These are phyloP conservation scores for Microcebus ravelobensis DNA, from an alignment of 2,113 vertebrate species.

Conservation along the genomic window DNA sequence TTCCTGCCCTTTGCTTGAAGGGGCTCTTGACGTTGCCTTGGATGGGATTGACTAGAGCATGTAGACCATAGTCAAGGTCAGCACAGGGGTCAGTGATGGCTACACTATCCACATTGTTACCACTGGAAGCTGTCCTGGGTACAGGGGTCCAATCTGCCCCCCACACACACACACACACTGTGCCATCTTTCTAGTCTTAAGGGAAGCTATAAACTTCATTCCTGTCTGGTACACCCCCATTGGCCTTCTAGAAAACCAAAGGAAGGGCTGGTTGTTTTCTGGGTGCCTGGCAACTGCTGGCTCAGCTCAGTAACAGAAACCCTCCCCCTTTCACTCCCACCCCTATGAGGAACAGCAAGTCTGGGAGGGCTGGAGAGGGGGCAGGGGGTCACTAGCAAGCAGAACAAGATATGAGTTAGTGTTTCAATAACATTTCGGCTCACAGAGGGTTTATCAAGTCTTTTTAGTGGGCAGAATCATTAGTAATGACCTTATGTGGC, in stretches of 20 bases:
- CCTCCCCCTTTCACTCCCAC: not conserved
- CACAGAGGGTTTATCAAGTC: not conserved
- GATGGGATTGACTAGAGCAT: constrained; percentile 93
- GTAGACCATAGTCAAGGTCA: constrained; percentile 92
- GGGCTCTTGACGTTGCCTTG: constrained; percentile 88
- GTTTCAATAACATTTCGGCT: not conserved
- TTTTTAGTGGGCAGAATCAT: not conserved
- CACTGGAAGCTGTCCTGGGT: constrained; percentile 84
- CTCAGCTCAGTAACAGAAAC: not conserved
- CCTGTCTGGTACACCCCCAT: not conserved
- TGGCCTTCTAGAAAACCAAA: not conserved
- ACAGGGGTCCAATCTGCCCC: constrained; percentile 90
- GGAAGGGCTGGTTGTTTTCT: not conserved
- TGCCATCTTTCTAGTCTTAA: not conserved
- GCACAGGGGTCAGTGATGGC: constrained; percentile 93
- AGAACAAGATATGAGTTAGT: not conserved
- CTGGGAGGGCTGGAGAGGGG: not conserved
- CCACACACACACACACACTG: too few species aligned
- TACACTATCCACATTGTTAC: constrained; percentile 87
- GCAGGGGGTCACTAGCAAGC: not conserved
- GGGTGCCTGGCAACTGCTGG: not conserved
- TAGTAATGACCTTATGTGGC: not conserved
- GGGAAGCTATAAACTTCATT: not conserved
- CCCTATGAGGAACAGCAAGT: not conserved
- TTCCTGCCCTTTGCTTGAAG: constrained; percentile 89